These are phyloP conservation scores for Dendroctonus valens DNA, from an alignment of 1,140 invertebrate genomes.

Conservation along the genomic window DNA sequence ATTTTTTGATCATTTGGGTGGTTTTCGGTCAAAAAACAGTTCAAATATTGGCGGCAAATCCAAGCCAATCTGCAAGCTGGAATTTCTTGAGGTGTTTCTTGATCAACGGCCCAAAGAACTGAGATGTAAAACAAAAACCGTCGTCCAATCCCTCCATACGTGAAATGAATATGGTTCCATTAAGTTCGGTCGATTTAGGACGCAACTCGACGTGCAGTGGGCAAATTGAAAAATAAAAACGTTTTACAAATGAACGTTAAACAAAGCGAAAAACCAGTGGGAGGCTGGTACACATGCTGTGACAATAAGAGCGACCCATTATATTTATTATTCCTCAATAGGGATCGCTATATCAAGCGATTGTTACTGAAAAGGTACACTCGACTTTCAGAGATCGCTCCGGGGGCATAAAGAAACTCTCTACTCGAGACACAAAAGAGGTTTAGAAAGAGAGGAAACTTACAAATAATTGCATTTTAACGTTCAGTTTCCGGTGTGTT, in stretches of 20 bases:
- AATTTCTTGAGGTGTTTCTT: too few relatives aligned
- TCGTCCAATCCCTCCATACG: neutral
- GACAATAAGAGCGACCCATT: conserved; percentile 43
- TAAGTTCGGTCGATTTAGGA: conserved; percentile 1
- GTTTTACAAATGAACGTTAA: conserved; percentile 43
- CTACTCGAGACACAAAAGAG: conserved; percentile 33
- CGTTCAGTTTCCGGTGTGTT: conserved; percentile 48
- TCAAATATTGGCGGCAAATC: too few relatives aligned
- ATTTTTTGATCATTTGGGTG: too few relatives aligned
- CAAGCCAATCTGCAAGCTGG: too few relatives aligned
- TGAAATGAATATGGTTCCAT: conserved; percentile 7
- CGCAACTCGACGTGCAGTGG: conserved; percentile 30
- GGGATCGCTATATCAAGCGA: conserved; percentile 45
- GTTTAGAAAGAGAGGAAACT: conserved; percentile 39
- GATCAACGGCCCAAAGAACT: too few relatives aligned
- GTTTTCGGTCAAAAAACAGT: too few relatives aligned
- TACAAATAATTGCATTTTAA: conserved; percentile 50
- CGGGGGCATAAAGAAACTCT: conserved; percentile 39
- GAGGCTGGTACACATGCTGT: conserved; percentile 46
- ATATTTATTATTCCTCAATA: conserved; percentile 45
- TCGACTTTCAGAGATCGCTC: conserved; percentile 45
- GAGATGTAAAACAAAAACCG: too few relatives aligned
- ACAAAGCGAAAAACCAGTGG: conserved; percentile 48
- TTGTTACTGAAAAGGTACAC: conserved; percentile 50
- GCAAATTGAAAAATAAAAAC: conserved; percentile 39